Evolutionary conservation across 2,797 vertebrate genomes (phyloP).

Genomic region (Falco peregrinus): DNA sequence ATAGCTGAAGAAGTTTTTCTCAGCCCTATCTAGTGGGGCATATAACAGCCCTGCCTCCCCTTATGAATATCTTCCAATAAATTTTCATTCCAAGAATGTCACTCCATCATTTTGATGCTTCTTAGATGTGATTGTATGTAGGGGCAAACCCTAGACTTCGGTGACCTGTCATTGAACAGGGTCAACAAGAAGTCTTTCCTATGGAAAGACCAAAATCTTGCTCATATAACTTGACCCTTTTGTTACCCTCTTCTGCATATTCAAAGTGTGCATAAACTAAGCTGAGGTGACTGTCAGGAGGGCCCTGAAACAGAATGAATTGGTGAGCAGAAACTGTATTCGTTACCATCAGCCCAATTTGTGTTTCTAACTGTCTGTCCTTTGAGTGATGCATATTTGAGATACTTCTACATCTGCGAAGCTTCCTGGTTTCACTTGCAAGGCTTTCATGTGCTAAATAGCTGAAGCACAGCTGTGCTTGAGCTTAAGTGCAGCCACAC

Average conservation of each 20-base stretch:
- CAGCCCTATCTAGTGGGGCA: neutral
- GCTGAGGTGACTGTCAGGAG: rapidly evolving
- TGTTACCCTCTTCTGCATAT: neutral
- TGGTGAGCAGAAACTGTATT: neutral
- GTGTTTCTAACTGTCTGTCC: neutral
- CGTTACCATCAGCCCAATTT: neutral
- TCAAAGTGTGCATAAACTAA: neutral
- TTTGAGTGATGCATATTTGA: neutral
- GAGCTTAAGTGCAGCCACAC: neutral
- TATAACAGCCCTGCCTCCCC: neutral
- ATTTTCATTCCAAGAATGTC: neutral
- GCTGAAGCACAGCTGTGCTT: neutral
- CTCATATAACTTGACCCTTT: neutral
- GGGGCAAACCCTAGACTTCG: neutral
- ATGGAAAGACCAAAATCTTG: neutral
- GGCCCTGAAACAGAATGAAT: neutral
- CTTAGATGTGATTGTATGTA: neutral
- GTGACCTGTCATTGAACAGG: neutral
- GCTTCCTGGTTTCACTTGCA: neutral
- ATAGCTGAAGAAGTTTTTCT: neutral
- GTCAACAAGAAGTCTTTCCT: neutral
- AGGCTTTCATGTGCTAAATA: neutral
- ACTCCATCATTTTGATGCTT: neutral
- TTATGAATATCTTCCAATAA: neutral
- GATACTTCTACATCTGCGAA: neutral